Evolutionary conservation across 2,797 vertebrate species (phyloP).

Genomic region (Anguilla obscura): DNA sequence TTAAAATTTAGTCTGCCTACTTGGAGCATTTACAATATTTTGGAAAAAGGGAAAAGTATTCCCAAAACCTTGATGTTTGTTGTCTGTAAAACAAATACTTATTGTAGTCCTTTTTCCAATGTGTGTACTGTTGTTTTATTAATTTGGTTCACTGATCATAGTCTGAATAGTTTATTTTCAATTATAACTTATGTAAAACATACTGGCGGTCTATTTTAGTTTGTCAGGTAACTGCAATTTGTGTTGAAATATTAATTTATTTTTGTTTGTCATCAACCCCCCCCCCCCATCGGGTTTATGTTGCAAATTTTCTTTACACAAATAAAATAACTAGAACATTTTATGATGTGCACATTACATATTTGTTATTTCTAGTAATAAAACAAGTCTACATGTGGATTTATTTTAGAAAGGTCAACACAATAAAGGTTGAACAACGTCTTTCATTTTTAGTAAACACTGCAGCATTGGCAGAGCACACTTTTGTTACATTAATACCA

Average conservation of each 20-base stretch:
- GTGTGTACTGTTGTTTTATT: neutral
- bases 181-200: neutral
- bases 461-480: neutral
- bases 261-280: conserved; percentile 28
- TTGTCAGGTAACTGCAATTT: conserved; percentile 1
- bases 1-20: conserved; percentile 39
- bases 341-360: neutral
- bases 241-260: conserved; percentile 32
- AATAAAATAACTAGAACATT: conserved; percentile 14
- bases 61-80: conserved; percentile 3
- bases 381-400: neutral
- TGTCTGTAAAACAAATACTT: neutral
- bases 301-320: conserved; percentile 40
- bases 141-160: neutral
- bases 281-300: conserved; percentile 7
- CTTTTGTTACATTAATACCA: no score
- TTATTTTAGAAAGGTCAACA: neutral
- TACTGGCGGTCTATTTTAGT: conserved; percentile 10
- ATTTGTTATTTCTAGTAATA: neutral
- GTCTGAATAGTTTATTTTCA: neutral
- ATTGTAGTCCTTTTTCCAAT: neutral
- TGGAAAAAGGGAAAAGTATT: conserved; percentile 25
- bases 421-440: neutral
- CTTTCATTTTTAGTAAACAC: neutral
- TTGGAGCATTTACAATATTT: conserved; percentile 27